Percentiles rank a stretch among this genome's conserved stretches.
Evolutionary conservation across 2,113 vertebrate species (phyloP).

Genomic region (Spermophilus dauricus): DNA sequence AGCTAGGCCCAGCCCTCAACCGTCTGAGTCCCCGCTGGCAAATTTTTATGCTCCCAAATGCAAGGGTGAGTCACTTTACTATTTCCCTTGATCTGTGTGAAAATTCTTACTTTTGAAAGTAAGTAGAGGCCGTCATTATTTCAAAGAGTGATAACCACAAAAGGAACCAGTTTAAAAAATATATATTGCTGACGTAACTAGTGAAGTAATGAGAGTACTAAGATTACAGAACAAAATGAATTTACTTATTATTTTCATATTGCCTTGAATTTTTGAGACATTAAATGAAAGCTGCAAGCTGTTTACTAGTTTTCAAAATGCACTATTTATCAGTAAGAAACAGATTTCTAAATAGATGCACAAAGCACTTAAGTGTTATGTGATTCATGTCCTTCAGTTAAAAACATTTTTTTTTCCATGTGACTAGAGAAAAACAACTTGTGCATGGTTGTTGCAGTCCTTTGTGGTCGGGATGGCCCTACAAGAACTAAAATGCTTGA

Average conservation of each 20-base stretch:
- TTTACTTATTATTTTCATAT: not conserved
- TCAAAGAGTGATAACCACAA: not conserved
- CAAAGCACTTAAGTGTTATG: conserved; percentile 39
- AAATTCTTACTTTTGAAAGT: not conserved
- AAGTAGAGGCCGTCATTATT: not conserved
- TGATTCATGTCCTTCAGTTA: not conserved
- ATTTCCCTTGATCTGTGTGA: not conserved
- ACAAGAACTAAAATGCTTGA: conserved; percentile 11
- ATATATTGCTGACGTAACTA: not conserved
- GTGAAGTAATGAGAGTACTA: not conserved
- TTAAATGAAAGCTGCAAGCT: conserved; percentile 49
- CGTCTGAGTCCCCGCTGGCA: not conserved
- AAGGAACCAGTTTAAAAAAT: not conserved
- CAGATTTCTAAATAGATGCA: not conserved
- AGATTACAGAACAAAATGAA: not conserved
- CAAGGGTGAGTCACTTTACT: not conserved
- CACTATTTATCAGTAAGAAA: conserved; percentile 46
- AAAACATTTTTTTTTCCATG: not conserved
- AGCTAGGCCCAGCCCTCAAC: not conserved
- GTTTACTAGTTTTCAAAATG: conserved; percentile 40
- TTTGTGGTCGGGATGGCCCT: not conserved
- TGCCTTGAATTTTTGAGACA: conserved; percentile 44
- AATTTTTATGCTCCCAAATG: not conserved
- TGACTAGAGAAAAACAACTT: conserved; percentile 8
- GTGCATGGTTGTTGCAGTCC: conserved; percentile 58